Percentiles rank a stretch among this genome's conserved stretches.
Conservation (phyloP, 2,888 invertebrate species). For the Synanthedon tipuliformis region DNA sequence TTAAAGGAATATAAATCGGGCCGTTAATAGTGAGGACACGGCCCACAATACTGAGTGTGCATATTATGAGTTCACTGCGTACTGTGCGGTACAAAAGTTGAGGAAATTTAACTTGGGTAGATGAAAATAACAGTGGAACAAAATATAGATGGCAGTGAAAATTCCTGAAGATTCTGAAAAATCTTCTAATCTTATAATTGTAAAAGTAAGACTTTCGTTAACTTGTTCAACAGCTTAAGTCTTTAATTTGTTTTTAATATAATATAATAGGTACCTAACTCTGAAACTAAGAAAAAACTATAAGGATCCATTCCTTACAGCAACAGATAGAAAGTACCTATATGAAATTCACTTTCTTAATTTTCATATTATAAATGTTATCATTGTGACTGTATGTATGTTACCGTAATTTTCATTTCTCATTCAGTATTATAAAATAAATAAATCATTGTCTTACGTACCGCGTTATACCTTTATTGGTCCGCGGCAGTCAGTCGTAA, state of each 20-base stretch:
- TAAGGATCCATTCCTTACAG: too few species aligned
- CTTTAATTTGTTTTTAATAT: too few species aligned
- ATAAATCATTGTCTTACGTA: slow-evolving; percentile 10
- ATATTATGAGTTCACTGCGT: slow-evolving; percentile 18
- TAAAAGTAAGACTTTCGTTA: too few species aligned
- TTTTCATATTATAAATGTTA: not conserved
- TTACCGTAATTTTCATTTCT: not conserved
- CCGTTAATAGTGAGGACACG: slow-evolving; percentile 55
- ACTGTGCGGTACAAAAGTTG: not conserved
- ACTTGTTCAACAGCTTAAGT: too few species aligned
- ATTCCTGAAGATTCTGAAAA: too few species aligned
- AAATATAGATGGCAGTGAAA: too few species aligned
- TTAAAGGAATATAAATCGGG: slow-evolving; percentile 54
- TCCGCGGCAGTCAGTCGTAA: slow-evolving; percentile 48
- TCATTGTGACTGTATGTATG: not conserved
- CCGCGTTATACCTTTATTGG: slow-evolving; percentile 34
- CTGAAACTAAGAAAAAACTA: too few species aligned
- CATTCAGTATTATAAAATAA: not conserved
- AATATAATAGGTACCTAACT: too few species aligned
- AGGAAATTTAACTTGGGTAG: not conserved
- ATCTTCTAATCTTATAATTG: too few species aligned
- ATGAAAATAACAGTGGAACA: not conserved
- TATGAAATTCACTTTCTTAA: too few species aligned
- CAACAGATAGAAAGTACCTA: too few species aligned
- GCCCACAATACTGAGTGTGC: slow-evolving; percentile 43